phyloP scores from a whole-genome alignment of 1,140 invertebrate species.

The Zeugodacus cucurbitae region DNA sequence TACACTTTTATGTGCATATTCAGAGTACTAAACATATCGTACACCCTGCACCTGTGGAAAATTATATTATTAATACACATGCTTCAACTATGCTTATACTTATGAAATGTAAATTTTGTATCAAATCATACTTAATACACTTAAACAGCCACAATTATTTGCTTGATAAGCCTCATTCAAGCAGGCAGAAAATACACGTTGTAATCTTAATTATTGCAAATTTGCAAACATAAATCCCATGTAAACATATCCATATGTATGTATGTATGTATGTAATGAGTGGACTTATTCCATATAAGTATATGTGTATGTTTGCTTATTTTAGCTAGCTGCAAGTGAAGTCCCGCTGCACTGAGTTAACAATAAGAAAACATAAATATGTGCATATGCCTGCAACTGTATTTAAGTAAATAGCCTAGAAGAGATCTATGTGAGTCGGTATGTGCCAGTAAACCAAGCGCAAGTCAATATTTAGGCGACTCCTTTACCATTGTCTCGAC shows the following conservation, averaged over 20 bases:
- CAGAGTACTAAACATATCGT: too few relatives aligned
- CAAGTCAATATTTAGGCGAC: slow-evolving; percentile 8
- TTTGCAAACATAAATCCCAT: slow-evolving; percentile 27
- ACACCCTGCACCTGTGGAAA: background rate
- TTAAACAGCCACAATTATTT: background rate
- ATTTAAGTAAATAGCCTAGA: too few relatives aligned
- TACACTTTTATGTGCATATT: too few relatives aligned
- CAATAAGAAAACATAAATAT: background rate
- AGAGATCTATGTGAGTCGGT: background rate
- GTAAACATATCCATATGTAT: background rate
- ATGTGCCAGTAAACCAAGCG: background rate
- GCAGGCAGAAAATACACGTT: background rate
- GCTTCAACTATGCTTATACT: background rate
- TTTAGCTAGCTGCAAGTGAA: too few relatives aligned
- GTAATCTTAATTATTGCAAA: slow-evolving; percentile 15
- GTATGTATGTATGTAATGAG: background rate
- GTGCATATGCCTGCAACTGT: background rate
- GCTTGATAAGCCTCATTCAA: background rate
- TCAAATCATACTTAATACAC: background rate
- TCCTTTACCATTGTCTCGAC: background rate
- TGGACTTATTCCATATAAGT: background rate
- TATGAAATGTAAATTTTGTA: background rate
- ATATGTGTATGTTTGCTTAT: background rate
- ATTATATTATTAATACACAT: background rate
- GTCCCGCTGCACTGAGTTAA: too few relatives aligned